These are phyloP conservation scores for Chamaetylas fuelleborni DNA, from an alignment of 2,113 vertebrate species.

Conservation along the genomic window DNA sequence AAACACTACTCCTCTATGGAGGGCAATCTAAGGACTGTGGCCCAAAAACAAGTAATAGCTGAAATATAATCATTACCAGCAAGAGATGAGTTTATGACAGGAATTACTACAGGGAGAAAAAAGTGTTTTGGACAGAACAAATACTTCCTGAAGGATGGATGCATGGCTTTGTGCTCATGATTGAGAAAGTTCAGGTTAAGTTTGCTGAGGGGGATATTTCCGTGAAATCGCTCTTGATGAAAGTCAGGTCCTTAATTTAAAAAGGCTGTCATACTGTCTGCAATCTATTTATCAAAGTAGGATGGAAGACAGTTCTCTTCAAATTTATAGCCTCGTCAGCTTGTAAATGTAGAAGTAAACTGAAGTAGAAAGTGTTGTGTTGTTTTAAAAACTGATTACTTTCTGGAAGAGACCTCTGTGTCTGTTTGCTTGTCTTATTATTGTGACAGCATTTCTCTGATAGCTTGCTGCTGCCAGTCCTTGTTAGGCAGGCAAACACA, in stretches of 20 bases:
- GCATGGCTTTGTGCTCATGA: background rate
- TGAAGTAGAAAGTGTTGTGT: background rate
- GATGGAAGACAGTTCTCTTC: background rate
- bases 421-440: conserved; percentile 15
- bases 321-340: conserved; percentile 29
- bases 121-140: background rate
- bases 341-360: conserved; percentile 41
- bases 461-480: background rate
- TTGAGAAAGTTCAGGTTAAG: conserved; percentile 14
- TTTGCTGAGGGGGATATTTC: conserved; percentile 15
- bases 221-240: background rate
- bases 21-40: background rate
- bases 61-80: background rate
- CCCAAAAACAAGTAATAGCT: background rate
- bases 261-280: conserved; percentile 6
- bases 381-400: conserved; percentile 44
- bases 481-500: background rate
- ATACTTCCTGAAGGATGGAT: background rate
- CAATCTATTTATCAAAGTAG: conserved; percentile 2
- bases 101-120: background rate
- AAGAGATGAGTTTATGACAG: background rate
- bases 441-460: background rate
- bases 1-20: background rate
- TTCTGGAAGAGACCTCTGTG: background rate
- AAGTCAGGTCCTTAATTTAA: conserved; percentile 41